Evolutionary conservation across 2,797 vertebrate genomes (phyloP).

Genomic region (Bradypus variegatus): DNA sequence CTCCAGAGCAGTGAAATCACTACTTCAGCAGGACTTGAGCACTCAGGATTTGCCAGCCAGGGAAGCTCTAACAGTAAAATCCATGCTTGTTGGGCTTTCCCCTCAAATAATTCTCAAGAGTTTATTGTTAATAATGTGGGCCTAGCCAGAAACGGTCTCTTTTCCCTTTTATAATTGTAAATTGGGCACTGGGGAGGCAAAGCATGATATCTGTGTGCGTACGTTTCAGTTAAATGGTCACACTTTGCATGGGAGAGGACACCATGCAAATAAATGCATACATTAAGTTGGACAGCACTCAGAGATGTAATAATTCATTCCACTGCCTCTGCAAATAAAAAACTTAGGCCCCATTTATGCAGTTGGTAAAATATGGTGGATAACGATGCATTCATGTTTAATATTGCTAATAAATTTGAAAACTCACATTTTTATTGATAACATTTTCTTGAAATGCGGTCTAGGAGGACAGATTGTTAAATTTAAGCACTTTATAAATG

Average conservation of each 20-base stretch:
- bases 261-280: conserved; percentile 61
- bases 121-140: conserved; percentile 55
- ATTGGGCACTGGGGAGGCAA: conserved; percentile 52
- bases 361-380: conserved; percentile 52
- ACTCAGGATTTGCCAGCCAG: conserved; percentile 22
- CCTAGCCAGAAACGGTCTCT: conserved; percentile 39
- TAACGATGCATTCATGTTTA: conserved; percentile 49
- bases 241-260: conserved; percentile 45
- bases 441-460: conserved; percentile 64
- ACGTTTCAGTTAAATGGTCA: conserved; percentile 61
- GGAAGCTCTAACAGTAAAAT: conserved; percentile 51
- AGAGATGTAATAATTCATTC: conserved; percentile 68
- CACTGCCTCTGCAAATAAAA: conserved; percentile 42
- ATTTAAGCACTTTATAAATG: conserved; percentile 54
- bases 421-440: conserved; percentile 69
- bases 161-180: conserved; percentile 58
- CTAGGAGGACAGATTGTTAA: conserved; percentile 65
- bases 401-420: conserved; percentile 68
- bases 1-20: neutral
- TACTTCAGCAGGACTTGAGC: neutral
- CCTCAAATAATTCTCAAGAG: conserved; percentile 51
- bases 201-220: conserved; percentile 41
- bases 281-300: conserved; percentile 56
- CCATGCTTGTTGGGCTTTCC: neutral
- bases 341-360: conserved; percentile 55